Percentiles rank a stretch among this genome's conserved stretches.
These are phyloP conservation scores for Lateolabrax maculatus DNA, from an alignment of 2,797 vertebrate genomes.

Conservation along the genomic window DNA sequence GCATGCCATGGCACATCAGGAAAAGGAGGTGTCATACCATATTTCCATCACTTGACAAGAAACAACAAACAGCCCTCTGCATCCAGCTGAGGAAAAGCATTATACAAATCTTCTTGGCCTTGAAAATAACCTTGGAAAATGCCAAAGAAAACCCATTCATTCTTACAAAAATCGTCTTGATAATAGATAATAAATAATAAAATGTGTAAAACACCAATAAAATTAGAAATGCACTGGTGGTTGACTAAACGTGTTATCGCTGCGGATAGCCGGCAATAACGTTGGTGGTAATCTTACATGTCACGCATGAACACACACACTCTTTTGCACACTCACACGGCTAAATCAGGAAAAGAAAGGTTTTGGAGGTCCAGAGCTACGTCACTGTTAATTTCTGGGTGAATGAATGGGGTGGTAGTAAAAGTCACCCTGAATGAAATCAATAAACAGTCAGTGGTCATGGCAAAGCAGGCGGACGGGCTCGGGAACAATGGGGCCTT, in stretches of 20 bases:
- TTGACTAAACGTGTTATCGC: constrained; percentile 21
- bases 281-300: background rate
- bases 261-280: background rate
- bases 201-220: background rate
- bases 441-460: constrained; percentile 55
- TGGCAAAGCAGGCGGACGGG: constrained; percentile 50
- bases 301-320: background rate
- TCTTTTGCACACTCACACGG: background rate
- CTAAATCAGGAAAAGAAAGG: background rate
- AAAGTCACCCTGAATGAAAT: constrained; percentile 61
- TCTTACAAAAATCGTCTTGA: background rate
- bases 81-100: constrained; percentile 16
- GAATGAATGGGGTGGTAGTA: constrained; percentile 57
- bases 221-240: background rate
- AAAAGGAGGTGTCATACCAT: constrained; percentile 7
- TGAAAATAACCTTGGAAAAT: constrained; percentile 37
- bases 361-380: constrained; percentile 23
- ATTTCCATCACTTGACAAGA: constrained; percentile 30
- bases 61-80: background rate
- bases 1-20: background rate
- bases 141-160: background rate
- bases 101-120: background rate
- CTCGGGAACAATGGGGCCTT: constrained; percentile 81
- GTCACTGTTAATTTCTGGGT: constrained; percentile 31
- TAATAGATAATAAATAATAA: background rate